Conservation (phyloP, 2,113 vertebrate species). For the Scartelaos histophorus region DNA sequence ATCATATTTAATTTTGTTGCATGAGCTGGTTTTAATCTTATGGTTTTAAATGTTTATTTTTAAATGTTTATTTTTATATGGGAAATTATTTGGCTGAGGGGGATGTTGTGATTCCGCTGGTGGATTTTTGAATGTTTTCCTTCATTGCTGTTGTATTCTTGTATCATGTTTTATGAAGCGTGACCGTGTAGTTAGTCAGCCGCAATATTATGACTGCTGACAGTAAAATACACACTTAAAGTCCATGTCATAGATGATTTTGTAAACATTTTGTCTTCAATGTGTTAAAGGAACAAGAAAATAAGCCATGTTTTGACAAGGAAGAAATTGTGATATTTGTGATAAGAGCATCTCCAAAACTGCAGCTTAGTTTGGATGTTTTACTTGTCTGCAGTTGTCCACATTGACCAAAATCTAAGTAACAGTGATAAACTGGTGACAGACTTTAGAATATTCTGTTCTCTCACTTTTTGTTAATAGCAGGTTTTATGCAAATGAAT, state of each 20-base stretch:
- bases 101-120: not conserved
- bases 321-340: not conserved
- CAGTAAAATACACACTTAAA: conserved; percentile 1
- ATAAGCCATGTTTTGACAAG: conserved; percentile 14
- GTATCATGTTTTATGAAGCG: not conserved
- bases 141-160: conserved; percentile 19
- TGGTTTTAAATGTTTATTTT: conserved; percentile 15
- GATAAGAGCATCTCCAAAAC: not conserved
- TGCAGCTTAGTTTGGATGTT: not conserved
- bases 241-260: not conserved
- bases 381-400: not conserved
- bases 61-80: conserved; percentile 6
- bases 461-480: not conserved
- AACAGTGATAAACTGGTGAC: not conserved
- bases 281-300: not conserved
- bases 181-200: not conserved
- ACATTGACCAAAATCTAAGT: not conserved
- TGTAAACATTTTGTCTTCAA: not conserved
- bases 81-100: not conserved
- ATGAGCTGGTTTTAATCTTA: conserved; percentile 19
- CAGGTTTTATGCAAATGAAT: not conserved
- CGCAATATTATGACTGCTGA: conserved; percentile 10
- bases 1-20: conserved; percentile 29
- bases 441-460: not conserved
- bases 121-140: conserved; percentile 36